Percentiles rank a stretch among this genome's conserved stretches.
phyloP scores from a whole-genome alignment of 2,113 vertebrate species.

The Phrynosoma blainvillii region DNA sequence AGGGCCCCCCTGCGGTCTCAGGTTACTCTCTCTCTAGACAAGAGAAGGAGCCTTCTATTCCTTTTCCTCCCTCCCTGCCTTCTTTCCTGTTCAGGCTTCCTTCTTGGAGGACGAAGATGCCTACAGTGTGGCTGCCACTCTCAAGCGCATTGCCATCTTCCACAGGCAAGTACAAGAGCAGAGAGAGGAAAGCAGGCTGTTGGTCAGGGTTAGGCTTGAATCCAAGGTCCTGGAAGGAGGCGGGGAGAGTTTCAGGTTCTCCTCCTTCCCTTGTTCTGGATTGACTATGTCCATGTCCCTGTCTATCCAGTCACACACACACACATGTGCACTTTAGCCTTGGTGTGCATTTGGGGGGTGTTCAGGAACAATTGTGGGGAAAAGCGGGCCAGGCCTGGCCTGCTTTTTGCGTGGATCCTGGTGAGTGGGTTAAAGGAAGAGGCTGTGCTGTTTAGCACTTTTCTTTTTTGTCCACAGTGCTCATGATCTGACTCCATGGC shows the following conservation, averaged over 20 bases:
- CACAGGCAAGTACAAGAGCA: slow-evolving; percentile 74
- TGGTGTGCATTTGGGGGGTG: not conserved
- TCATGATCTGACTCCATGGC: slow-evolving; percentile 81
- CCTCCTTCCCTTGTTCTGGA: too few species aligned
- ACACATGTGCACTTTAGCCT: not conserved
- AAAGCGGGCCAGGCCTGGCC: not conserved
- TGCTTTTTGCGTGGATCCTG: not conserved
- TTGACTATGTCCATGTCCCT: too few species aligned
- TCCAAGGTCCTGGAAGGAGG: too few species aligned
- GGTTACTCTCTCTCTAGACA: too few species aligned
- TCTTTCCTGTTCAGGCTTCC: slow-evolving; percentile 66
- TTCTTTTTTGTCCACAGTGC: slow-evolving; percentile 67
- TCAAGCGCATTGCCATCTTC: slow-evolving; percentile 84
- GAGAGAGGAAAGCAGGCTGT: too few species aligned
- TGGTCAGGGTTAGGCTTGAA: too few species aligned
- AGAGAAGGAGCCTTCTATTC: too few species aligned
- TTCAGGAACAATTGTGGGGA: too few species aligned
- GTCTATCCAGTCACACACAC: not conserved
- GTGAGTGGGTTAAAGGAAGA: too few species aligned
- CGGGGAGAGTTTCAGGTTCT: too few species aligned
- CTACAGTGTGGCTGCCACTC: slow-evolving; percentile 78
- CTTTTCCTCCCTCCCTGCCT: not conserved
- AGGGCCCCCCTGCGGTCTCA: too few species aligned
- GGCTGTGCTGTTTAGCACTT: not conserved
- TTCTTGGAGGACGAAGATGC: slow-evolving; percentile 82